A percentile compares a stretch with the other conserved stretches of the same genome.
Conservation (phyloP, 2,888 invertebrate genomes). For the Apotomis capreana region DNA sequence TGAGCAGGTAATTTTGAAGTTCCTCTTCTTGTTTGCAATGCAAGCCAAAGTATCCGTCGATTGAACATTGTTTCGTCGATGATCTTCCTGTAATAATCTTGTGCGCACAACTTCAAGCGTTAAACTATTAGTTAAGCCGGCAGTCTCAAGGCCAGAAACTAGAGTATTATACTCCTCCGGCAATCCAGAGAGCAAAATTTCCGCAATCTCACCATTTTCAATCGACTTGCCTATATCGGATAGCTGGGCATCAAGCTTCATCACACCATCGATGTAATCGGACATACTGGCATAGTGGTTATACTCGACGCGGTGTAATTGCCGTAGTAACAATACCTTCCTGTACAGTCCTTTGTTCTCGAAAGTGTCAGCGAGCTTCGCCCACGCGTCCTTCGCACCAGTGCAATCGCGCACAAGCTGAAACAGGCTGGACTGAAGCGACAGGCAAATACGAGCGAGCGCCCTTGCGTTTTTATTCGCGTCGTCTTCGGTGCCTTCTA, state of each 20-base stretch:
- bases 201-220: constrained; percentile 4
- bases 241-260: constrained; percentile 2
- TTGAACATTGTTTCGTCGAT: too few relatives aligned
- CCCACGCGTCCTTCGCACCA: too few relatives aligned
- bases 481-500: too few relatives aligned
- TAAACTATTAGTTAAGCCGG: constrained; percentile 1
- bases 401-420: too few relatives aligned
- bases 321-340: background rate
- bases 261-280: background rate
- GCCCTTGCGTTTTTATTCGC: too few relatives aligned
- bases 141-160: background rate
- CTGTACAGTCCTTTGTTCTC: too few relatives aligned
- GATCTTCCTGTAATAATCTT: background rate
- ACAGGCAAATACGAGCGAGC: too few relatives aligned
- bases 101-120: background rate
- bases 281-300: background rate
- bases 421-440: too few relatives aligned
- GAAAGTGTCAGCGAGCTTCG: too few relatives aligned
- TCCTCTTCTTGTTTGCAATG: background rate
- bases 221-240: background rate
- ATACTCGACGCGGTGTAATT: constrained; percentile 1
- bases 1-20: background rate
- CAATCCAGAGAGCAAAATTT: constrained; percentile 9
- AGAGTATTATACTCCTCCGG: background rate
- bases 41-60: background rate